A percentile compares a stretch with the other conserved stretches of the same genome.
These are phyloP conservation scores for Psammodynastes pulverulentus DNA, from an alignment of 2,113 vertebrate genomes.

Conservation along the genomic window DNA sequence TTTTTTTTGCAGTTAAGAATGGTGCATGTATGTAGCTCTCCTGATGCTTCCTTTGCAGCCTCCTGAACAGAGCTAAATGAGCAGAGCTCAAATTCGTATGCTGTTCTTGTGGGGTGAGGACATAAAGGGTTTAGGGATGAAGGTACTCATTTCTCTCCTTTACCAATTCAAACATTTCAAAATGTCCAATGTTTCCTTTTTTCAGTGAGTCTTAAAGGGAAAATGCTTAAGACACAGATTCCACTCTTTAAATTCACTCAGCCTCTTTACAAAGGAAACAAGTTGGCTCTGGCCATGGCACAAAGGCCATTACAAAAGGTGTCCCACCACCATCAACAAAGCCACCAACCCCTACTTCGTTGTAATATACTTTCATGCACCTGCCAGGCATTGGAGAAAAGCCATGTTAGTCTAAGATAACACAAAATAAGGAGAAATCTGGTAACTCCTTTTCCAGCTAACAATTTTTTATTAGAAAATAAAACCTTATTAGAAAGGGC, in stretches of 20 bases:
- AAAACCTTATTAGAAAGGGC: background rate
- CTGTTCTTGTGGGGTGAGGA: background rate
- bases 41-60: background rate
- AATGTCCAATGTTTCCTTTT: background rate
- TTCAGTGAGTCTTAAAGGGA: background rate
- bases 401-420: background rate
- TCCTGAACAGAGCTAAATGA: background rate
- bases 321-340: background rate
- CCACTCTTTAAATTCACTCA: background rate
- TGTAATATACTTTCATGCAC: background rate
- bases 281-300: background rate
- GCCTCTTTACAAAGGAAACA: background rate
- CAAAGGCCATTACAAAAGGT: background rate
- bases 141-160: background rate
- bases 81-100: background rate
- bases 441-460: background rate
- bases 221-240: background rate
- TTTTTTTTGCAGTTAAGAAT: background rate
- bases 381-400: background rate
- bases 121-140: background rate
- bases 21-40: background rate
- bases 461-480: background rate
- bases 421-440: background rate
- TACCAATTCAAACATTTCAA: background rate
- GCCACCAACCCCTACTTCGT: background rate